These are phyloP conservation scores for Paracentrotus lividus DNA, from an alignment of 53 echinoderm and acorn worm genomes.

Conservation along the genomic window DNA sequence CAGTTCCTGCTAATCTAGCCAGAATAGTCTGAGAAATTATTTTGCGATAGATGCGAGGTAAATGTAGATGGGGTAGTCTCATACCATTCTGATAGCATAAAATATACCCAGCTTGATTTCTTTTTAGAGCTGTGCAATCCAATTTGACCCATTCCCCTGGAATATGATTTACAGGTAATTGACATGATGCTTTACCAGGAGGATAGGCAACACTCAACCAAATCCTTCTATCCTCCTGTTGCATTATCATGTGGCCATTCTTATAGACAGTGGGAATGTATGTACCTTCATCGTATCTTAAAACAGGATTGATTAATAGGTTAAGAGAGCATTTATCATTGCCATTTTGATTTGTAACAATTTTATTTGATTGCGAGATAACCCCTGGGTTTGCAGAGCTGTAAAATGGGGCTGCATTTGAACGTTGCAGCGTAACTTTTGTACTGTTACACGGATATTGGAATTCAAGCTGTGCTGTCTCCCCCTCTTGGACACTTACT, in stretches of 20 bases:
- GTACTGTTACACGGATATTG: too few relatives aligned
- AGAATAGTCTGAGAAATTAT: background rate
- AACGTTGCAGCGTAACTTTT: too few relatives aligned
- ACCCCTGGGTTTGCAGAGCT: background rate
- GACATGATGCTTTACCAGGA: background rate
- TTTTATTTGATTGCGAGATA: background rate
- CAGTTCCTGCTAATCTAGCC: background rate
- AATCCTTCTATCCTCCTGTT: background rate
- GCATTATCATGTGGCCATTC: background rate
- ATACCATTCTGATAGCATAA: background rate
- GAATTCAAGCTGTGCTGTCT: too few relatives aligned
- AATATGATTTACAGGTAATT: background rate
- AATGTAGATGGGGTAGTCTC: background rate
- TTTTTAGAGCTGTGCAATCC: background rate
- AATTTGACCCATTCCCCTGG: background rate
- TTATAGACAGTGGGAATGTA: background rate
- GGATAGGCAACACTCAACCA: background rate
- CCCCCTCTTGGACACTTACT: background rate
- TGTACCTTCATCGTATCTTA: background rate
- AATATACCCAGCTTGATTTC: background rate
- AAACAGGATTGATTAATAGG: background rate
- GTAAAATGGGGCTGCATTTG: background rate
- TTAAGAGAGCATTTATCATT: background rate
- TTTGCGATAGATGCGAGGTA: too few relatives aligned
- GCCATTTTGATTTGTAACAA: background rate